Percentiles rank a stretch among this genome's conserved stretches.
Evolutionary conservation across 2,797 vertebrate genomes (phyloP).

Genomic region (Malurus splendens): DNA sequence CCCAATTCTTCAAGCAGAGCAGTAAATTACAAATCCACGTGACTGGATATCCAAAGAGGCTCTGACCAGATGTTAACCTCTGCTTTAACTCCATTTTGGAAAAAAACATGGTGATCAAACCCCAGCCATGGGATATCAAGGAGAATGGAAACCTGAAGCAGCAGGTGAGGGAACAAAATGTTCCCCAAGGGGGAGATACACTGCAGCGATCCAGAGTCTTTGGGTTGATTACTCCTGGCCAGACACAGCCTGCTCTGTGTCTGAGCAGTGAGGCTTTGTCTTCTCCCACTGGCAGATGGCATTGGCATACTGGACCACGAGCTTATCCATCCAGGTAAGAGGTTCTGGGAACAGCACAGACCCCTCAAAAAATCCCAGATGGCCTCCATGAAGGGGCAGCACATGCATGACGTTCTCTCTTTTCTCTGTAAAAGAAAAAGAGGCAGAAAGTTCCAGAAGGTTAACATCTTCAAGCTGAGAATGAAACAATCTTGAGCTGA

Average conservation of each 20-base stretch:
- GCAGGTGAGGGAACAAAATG: slow-evolving; percentile 41
- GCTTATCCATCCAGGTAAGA: slow-evolving; percentile 97
- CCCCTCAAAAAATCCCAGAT: slow-evolving; percentile 96
- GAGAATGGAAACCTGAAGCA: slow-evolving; percentile 65
- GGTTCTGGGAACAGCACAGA: slow-evolving; percentile 89
- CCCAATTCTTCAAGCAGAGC: slow-evolving; percentile 24
- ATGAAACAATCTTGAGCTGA: background rate
- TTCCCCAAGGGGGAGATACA: slow-evolving; percentile 44
- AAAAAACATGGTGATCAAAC: slow-evolving; percentile 58
- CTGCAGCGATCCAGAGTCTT: slow-evolving; percentile 48
- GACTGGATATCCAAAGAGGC: background rate
- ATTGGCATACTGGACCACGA: slow-evolving; percentile 88
- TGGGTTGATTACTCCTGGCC: slow-evolving; percentile 70
- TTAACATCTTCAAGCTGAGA: background rate
- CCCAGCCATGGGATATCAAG: slow-evolving; percentile 35
- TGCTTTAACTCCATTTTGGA: slow-evolving; percentile 27
- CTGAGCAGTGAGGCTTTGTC: slow-evolving; percentile 86
- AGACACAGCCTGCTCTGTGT: slow-evolving; percentile 68
- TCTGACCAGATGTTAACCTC: slow-evolving; percentile 23
- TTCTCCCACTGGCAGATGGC: slow-evolving; percentile 92
- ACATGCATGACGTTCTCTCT: slow-evolving; percentile 90
- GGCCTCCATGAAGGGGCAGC: slow-evolving; percentile 90
- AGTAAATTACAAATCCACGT: slow-evolving; percentile 17
- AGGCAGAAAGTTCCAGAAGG: background rate
- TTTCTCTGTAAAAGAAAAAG: slow-evolving; percentile 76